Percentiles rank a stretch among this genome's conserved stretches.
These are phyloP conservation scores for Caenorhabditis becei DNA, from an alignment of 2,888 invertebrate species.

Conservation along the genomic window DNA sequence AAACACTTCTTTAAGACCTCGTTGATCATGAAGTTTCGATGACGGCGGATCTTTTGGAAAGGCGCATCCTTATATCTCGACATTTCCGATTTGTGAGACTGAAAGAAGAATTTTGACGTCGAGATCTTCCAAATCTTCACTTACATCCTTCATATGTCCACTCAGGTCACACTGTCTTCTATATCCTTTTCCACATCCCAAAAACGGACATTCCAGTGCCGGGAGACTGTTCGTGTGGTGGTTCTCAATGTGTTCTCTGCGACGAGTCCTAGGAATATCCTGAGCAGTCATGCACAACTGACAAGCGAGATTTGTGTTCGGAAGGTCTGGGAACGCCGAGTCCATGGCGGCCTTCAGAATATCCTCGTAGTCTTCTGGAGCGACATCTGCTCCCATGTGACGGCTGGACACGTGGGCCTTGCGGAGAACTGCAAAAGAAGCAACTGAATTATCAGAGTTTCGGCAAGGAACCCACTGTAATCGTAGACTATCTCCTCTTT, in stretches of 20 bases:
- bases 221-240: constrained; percentile 13
- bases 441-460: too few species aligned
- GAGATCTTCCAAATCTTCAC: too few species aligned
- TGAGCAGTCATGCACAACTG: constrained; percentile 35
- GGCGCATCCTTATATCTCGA: constrained; percentile 1
- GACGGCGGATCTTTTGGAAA: constrained; percentile 21
- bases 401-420: constrained; percentile 15
- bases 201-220: constrained; percentile 27
- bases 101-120: too few species aligned
- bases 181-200: constrained; percentile 3
- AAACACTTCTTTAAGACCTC: constrained; percentile 34
- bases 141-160: constrained; percentile 37
- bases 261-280: background rate
- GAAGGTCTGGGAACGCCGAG: constrained; percentile 22
- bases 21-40: constrained; percentile 36
- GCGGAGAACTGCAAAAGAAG: constrained; percentile 41
- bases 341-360: constrained; percentile 33
- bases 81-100: constrained; percentile 16
- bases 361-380: constrained; percentile 17
- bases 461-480: constrained; percentile 42
- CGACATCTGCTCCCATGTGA: constrained; percentile 26
- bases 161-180: constrained; percentile 40
- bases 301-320: constrained; percentile 40
- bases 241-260: constrained; percentile 48
- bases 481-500: constrained; percentile 27